These are phyloP conservation scores for Cryptosula pallasiana DNA, from an alignment of 2,888 invertebrate genomes.

Conservation along the genomic window DNA sequence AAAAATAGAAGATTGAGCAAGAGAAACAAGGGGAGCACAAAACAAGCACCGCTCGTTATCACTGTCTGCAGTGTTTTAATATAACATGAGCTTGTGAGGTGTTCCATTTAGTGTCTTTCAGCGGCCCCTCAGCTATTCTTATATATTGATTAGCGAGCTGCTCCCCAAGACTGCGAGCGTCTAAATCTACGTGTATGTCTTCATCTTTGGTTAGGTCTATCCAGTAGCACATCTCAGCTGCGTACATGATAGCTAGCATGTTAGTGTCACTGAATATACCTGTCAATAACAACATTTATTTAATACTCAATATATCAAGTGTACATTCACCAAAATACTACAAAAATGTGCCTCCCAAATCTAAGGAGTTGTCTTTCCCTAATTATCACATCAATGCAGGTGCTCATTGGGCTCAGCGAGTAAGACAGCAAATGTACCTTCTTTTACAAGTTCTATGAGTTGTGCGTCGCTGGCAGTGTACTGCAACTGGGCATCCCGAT, in stretches of 20 bases:
- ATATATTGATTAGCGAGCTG: conserved; percentile 34
- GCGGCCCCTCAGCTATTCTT: conserved; percentile 33
- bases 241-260: conserved; percentile 46
- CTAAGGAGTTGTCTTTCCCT: no score
- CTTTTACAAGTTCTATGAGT: neutral
- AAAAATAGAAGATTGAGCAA: no score
- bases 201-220: conserved; percentile 28
- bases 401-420: no score
- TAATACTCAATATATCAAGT: no score
- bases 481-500: neutral
- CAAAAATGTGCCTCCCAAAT: no score
- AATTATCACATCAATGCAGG: no score
- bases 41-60: no score
- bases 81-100: conserved; percentile 22
- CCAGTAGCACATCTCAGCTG: conserved; percentile 48
- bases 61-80: neutral
- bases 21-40: no score
- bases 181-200: conserved; percentile 25
- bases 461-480: neutral
- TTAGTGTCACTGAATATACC: conserved; percentile 47
- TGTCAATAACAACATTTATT: no score
- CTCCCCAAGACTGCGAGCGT: conserved; percentile 29
- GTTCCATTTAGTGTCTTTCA: conserved; percentile 35
- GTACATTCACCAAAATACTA: no score
- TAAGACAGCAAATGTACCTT: conserved; percentile 19